Evolutionary conservation across 2,797 vertebrate species (phyloP).

Genomic region (Gadopsis marmoratus): DNA sequence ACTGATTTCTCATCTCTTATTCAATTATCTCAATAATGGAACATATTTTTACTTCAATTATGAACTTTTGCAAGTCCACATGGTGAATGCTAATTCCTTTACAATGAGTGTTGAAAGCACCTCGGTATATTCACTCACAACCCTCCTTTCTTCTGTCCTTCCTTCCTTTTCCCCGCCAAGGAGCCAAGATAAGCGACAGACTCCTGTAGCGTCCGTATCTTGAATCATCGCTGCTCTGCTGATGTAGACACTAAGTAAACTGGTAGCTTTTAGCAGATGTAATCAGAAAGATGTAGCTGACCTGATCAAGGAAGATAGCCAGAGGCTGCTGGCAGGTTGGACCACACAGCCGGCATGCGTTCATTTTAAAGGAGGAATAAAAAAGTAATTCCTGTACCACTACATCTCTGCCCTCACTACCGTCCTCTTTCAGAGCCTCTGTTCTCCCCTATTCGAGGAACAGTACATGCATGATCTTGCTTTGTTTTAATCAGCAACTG

Average conservation of each 20-base stretch:
- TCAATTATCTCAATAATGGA: conserved; percentile 64
- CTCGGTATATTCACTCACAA: conserved; percentile 28
- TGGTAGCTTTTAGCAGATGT: conserved; percentile 81
- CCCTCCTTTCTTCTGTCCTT: conserved; percentile 6
- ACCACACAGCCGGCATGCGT: conserved; percentile 53
- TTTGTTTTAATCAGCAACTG: conserved; percentile 28
- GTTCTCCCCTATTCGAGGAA: neutral
- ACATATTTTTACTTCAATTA: conserved; percentile 60
- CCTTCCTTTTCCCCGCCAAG: conserved; percentile 40
- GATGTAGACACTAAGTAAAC: conserved; percentile 82
- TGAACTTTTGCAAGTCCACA: conserved; percentile 37
- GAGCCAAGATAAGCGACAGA: conserved; percentile 70
- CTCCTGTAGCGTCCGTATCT: conserved; percentile 74
- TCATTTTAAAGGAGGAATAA: conserved; percentile 48
- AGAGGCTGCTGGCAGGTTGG: conserved; percentile 50
- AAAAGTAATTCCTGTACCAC: conserved; percentile 30
- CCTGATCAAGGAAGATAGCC: conserved; percentile 72
- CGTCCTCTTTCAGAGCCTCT: neutral
- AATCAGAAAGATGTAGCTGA: conserved; percentile 80
- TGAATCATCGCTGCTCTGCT: conserved; percentile 71
- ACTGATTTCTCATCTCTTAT: conserved; percentile 54
- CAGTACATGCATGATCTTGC: neutral
- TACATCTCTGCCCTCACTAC: conserved; percentile 10
- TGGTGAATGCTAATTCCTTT: conserved; percentile 61
- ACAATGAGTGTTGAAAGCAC: conserved; percentile 22